These are phyloP conservation scores for Heliopora coerulea DNA, from an alignment of 92 coral and sea anemone genomes.

Conservation along the genomic window DNA sequence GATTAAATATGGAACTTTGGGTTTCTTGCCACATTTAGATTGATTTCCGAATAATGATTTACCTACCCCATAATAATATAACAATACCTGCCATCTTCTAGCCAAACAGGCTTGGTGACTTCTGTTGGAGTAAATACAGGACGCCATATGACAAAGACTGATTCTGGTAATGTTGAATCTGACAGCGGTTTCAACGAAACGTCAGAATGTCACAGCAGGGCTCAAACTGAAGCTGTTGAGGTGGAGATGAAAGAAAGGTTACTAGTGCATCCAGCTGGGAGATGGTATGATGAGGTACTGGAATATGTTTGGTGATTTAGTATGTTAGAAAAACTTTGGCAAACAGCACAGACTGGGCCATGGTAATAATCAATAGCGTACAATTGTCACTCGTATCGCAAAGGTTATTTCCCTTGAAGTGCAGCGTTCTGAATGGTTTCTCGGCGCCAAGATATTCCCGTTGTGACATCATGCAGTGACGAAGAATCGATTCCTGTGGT, in stretches of 20 bases:
- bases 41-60: no score
- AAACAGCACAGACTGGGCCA: no score
- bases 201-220: neutral
- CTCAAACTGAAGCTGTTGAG: neutral
- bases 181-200: neutral
- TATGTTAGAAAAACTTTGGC: neutral
- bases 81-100: neutral
- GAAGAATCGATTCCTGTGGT: no score
- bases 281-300: slow-evolving; percentile 86
- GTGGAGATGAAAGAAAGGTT: slow-evolving; percentile 40
- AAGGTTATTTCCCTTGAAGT: no score
- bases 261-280: slow-evolving; percentile 73
- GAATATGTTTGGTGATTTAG: neutral
- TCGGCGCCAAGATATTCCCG: no score
- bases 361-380: no score
- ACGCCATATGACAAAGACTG: neutral
- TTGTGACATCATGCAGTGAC: no score
- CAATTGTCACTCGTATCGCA: no score
- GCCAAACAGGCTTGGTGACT: neutral
- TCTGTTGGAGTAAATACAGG: neutral
- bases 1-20: no score
- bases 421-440: no score
- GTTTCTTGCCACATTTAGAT: no score
- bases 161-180: neutral
- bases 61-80: no score